A percentile compares a stretch with the other conserved stretches of the same genome.
Evolutionary conservation across 1,140 invertebrate genomes (phyloP).

Genomic region (Telenomus remus): DNA sequence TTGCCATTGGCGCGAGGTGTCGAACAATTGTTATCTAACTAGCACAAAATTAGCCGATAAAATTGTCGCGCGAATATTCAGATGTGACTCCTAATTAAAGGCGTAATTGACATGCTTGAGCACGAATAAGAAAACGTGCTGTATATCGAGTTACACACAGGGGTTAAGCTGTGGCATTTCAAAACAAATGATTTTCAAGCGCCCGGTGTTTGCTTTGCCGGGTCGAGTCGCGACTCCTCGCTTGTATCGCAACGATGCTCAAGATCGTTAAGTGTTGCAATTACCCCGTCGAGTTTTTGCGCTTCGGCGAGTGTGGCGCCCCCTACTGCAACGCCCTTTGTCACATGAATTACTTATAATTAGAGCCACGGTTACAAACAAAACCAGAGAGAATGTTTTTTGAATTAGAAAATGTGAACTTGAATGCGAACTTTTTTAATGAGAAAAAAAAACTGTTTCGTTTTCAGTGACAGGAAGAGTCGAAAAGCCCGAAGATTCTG

Average conservation of each 20-base stretch:
- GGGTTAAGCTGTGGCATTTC: slow-evolving; percentile 40
- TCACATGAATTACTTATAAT: too few relatives aligned
- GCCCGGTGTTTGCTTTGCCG: slow-evolving; percentile 40
- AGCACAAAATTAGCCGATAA: slow-evolving; percentile 37
- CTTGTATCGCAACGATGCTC: slow-evolving; percentile 44
- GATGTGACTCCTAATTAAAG: slow-evolving; percentile 43
- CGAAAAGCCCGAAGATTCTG: slow-evolving; percentile 75
- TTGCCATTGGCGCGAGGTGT: slow-evolving; percentile 9
- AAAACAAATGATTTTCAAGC: slow-evolving; percentile 54
- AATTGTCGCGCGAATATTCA: slow-evolving; percentile 25
- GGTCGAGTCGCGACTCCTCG: slow-evolving; percentile 44
- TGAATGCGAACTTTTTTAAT: too few relatives aligned
- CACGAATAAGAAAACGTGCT: slow-evolving; percentile 40
- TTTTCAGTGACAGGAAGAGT: slow-evolving; percentile 69
- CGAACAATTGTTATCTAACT: slow-evolving; percentile 36
- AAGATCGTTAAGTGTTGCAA: slow-evolving; percentile 68
- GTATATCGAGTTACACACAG: slow-evolving; percentile 35
- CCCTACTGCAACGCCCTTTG: too few relatives aligned
- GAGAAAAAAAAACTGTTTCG: slow-evolving; percentile 5
- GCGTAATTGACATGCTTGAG: slow-evolving; percentile 42
- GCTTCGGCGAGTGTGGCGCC: neutral
- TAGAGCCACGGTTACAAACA: too few relatives aligned
- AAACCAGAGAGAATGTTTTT: too few relatives aligned
- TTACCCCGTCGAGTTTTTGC: slow-evolving; percentile 59
- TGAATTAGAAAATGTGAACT: too few relatives aligned